phyloP scores from a whole-genome alignment of 2,113 vertebrate species.

The Catharus fuscescens region DNA sequence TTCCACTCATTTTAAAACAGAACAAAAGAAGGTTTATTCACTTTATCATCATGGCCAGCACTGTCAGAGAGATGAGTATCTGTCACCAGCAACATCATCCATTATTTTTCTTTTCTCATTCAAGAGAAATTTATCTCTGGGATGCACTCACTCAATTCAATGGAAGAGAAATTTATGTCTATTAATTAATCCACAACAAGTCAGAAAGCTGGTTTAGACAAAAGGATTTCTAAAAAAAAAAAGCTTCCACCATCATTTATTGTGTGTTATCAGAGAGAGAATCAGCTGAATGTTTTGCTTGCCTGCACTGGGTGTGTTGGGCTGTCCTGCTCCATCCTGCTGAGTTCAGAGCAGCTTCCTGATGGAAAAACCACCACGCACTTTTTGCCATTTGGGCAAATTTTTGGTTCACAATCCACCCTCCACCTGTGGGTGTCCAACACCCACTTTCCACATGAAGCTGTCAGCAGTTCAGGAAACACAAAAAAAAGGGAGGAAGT shows the following conservation, averaged over 20 bases:
- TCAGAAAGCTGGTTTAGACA: background rate
- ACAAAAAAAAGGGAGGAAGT: background rate
- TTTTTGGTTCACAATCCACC: background rate
- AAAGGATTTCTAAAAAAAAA: background rate
- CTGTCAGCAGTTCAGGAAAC: background rate
- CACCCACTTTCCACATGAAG: background rate
- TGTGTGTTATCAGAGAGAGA: background rate
- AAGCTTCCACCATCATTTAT: background rate
- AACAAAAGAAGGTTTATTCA: background rate
- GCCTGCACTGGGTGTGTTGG: background rate
- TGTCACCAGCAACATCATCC: background rate
- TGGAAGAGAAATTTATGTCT: background rate
- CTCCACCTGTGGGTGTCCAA: background rate
- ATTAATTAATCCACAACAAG: background rate
- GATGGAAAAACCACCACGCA: background rate
- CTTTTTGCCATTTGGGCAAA: background rate
- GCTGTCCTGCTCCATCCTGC: background rate
- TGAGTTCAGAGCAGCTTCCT: background rate
- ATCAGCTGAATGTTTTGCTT: background rate
- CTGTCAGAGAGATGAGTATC: background rate
- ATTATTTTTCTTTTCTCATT: background rate
- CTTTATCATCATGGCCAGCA: background rate
- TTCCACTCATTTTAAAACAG: background rate
- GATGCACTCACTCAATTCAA: background rate
- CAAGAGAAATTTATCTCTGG: background rate